Base-by-base conservation (phyloP, 1,140 invertebrate species). In the Zophobas atratus region DNA sequence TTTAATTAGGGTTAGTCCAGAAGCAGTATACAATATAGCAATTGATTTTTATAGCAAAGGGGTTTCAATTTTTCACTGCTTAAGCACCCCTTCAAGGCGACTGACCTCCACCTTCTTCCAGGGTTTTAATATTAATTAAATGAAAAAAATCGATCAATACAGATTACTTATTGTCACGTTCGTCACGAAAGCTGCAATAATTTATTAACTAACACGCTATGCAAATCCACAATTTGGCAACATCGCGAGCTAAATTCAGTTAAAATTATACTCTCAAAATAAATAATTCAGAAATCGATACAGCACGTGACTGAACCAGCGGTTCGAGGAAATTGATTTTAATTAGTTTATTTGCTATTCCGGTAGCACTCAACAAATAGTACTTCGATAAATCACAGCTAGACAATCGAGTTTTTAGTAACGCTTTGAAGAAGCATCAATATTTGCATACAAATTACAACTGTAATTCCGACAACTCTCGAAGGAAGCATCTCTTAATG, bases 231-330 rank as follows among this genome's bases (percentile, higher is more conserved):
- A 39, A n/a, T 43, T 67, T 67, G 60, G 6, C 60, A 67, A 67
- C 60, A 67, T 39, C n/a, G 60, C 39, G 33, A 32, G 38, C 60
- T 43, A 67, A 43, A 67, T 67, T 67, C 43, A 43, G 38, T 20
- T 67, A 67, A 43, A 67, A 67, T 67, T 67, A 67, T 36, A 60
- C 60, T 67, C 43, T 67, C n/a, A 67, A 67, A 67, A 67, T 67
- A 67, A 67, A 67, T 39, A 63, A 39, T 63, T 20, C 57, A 38
- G 43, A 41, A 43, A 67, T 67, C 60, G 43, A 67, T 67, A 43
- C 39, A 2, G 32, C 8, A 43, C 38, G 60, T 41, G 36, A 63
- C 36, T 63, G 4, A 38, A 39, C 32, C 60, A 67, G n/a, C 6
- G 35, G 35, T 63, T 39, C 34, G 20, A 51, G 0, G 39, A 67